Percentiles rank a stretch among this genome's conserved stretches.
Evolutionary conservation across 2,888 invertebrate species (phyloP).

Genomic region (Idaea biselata): DNA sequence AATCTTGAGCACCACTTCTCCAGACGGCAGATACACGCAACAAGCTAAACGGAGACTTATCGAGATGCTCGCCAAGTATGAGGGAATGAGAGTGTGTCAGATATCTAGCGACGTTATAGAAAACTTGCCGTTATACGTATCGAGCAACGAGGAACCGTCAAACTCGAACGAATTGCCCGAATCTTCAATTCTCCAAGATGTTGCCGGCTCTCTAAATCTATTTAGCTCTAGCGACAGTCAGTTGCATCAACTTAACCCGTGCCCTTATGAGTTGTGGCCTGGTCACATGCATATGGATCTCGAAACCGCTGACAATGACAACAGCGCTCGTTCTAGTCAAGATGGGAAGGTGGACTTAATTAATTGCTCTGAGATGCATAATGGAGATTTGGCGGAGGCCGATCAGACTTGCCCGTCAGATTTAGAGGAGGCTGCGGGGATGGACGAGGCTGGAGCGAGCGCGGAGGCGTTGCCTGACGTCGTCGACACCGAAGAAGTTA

Average conservation of each 20-base stretch:
- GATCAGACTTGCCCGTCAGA: slow-evolving; percentile 84
- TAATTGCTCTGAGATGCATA: slow-evolving; percentile 78
- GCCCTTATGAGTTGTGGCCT: slow-evolving; percentile 70
- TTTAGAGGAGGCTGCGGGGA: slow-evolving; percentile 37
- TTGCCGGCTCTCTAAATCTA: slow-evolving; percentile 68
- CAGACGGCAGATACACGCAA: slow-evolving; percentile 61
- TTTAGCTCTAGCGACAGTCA: slow-evolving; percentile 65
- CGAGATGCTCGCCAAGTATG: slow-evolving; percentile 64
- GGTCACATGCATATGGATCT: slow-evolving; percentile 64
- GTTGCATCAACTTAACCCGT: slow-evolving; percentile 60
- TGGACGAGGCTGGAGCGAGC: slow-evolving; percentile 44
- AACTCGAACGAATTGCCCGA: slow-evolving; percentile 52
- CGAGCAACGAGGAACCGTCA: slow-evolving; percentile 45
- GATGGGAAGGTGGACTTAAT: slow-evolving; percentile 72
- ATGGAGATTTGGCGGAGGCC: slow-evolving; percentile 90
- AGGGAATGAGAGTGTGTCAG: slow-evolving; percentile 66
- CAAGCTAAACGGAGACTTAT: slow-evolving; percentile 58
- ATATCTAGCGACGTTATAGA: slow-evolving; percentile 67
- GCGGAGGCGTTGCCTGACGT: slow-evolving; percentile 69
- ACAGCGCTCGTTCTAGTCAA: slow-evolving; percentile 57
- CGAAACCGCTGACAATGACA: slow-evolving; percentile 54
- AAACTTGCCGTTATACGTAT: slow-evolving; percentile 53
- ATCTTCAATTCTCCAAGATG: slow-evolving; percentile 65
- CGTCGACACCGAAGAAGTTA: slow-evolving; percentile 74
- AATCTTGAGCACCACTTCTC: slow-evolving; percentile 60